Evolutionary conservation across 2,113 vertebrate species (phyloP).

Genomic region (Sphyrna mokarran): DNA sequence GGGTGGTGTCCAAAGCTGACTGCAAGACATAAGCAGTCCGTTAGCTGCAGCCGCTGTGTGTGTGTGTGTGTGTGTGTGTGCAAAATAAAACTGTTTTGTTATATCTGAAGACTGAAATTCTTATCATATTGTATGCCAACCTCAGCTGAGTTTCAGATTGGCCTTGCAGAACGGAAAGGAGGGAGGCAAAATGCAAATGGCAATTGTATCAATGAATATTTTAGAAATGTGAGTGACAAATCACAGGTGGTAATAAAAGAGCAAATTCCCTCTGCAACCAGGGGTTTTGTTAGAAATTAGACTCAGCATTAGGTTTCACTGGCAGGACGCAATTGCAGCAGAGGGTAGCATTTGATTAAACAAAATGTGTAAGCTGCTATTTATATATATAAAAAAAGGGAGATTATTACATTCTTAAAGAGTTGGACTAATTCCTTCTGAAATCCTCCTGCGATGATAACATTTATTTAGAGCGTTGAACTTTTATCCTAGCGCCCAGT

Average conservation of each 20-base stretch:
- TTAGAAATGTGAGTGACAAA: slow-evolving; percentile 52
- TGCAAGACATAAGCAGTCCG: slow-evolving; percentile 40
- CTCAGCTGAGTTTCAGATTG: not conserved
- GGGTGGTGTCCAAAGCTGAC: slow-evolving; percentile 4
- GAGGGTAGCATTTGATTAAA: not conserved
- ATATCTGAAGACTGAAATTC: slow-evolving; percentile 38
- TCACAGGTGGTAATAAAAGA: slow-evolving; percentile 55
- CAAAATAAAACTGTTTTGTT: slow-evolving; percentile 6
- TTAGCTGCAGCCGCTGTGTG: slow-evolving; percentile 36
- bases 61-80: not conserved
- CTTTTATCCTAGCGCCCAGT: not conserved
- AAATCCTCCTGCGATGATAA: slow-evolving; percentile 20
- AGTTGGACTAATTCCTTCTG: slow-evolving; percentile 8
- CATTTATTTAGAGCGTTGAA: slow-evolving; percentile 28
- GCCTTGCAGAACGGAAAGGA: slow-evolving; percentile 37
- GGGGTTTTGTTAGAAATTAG: slow-evolving; percentile 54
- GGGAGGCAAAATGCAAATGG: slow-evolving; percentile 39
- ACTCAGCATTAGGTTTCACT: slow-evolving; percentile 38
- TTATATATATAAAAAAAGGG: not conserved
- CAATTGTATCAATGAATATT: slow-evolving; percentile 47
- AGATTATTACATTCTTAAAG: slow-evolving; percentile 28
- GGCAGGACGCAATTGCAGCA: not conserved
- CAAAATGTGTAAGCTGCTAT: not conserved
- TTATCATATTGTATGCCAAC: not conserved
- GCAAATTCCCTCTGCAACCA: slow-evolving; percentile 51